These are phyloP conservation scores for Thermophis baileyi DNA, from an alignment of 2,113 vertebrate genomes.

Conservation along the genomic window DNA sequence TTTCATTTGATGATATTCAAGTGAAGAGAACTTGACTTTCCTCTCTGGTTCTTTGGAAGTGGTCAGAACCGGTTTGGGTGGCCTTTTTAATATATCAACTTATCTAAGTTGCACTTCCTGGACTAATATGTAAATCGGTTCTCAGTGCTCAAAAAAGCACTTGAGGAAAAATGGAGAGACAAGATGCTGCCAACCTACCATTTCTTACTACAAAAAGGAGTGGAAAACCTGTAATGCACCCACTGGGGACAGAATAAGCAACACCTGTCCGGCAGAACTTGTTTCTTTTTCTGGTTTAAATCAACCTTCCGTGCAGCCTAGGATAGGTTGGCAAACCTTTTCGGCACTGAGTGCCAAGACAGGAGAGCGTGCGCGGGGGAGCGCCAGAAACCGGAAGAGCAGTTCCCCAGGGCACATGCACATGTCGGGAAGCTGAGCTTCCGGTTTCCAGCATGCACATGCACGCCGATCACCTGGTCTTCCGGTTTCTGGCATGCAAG, in stretches of 20 bases:
- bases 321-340: too few relatives aligned
- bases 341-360: too few relatives aligned
- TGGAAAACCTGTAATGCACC: neutral
- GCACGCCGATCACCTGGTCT: too few relatives aligned
- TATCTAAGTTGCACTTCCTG: neutral
- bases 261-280: accelerated
- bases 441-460: too few relatives aligned
- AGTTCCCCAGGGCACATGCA: too few relatives aligned
- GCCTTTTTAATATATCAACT: neutral
- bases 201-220: neutral
- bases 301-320: neutral
- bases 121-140: neutral
- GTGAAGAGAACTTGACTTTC: neutral
- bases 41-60: neutral
- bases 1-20: too few relatives aligned
- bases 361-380: too few relatives aligned
- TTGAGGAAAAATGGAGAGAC: neutral
- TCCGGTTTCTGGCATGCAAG: too few relatives aligned
- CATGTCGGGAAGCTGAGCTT: too few relatives aligned
- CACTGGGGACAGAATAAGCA: neutral
- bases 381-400: too few relatives aligned
- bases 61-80: neutral
- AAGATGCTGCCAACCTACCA: neutral
- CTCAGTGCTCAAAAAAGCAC: neutral
- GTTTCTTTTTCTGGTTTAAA: neutral